A percentile compares a stretch with the other conserved stretches of the same genome.
Conservation (phyloP, 2,888 invertebrate species). For the Drosophila falleni region DNA sequence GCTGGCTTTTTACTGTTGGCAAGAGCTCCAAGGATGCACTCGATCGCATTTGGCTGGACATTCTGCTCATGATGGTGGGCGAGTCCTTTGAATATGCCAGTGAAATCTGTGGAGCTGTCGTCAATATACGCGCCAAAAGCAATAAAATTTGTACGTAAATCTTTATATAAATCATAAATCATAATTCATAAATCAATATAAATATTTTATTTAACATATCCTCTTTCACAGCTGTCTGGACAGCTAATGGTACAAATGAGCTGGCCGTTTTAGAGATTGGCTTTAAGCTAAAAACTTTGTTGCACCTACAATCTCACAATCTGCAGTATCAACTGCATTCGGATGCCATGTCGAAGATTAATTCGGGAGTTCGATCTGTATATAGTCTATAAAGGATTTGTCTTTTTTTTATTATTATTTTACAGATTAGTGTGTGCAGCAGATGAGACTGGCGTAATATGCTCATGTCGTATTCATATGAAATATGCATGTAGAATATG, state of each 20-base stretch:
- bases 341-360: slow-evolving; percentile 67
- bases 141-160: slow-evolving; percentile 73
- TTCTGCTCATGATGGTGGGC: slow-evolving; percentile 73
- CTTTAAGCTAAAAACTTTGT: slow-evolving; percentile 63
- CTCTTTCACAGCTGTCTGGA: slow-evolving; percentile 61
- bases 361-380: slow-evolving; percentile 87
- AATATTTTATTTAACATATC: neutral
- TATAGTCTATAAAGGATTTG: slow-evolving; percentile 67
- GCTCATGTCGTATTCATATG: slow-evolving; percentile 9
- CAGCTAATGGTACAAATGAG: slow-evolving; percentile 63
- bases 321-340: slow-evolving; percentile 72
- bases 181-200: too few relatives aligned
- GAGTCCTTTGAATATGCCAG: slow-evolving; percentile 62
- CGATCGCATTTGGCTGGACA: slow-evolving; percentile 69
- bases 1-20: slow-evolving; percentile 63
- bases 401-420: slow-evolving; percentile 13
- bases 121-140: slow-evolving; percentile 82
- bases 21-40: slow-evolving; percentile 57
- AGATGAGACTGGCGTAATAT: slow-evolving; percentile 31
- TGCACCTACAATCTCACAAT: slow-evolving; percentile 60
- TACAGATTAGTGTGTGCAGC: slow-evolving; percentile 34
- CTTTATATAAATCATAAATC: too few relatives aligned
- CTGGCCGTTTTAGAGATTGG: slow-evolving; percentile 70
- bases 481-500: slow-evolving; percentile 24
- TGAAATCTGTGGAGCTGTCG: slow-evolving; percentile 71